Evolutionary conservation across 2,888 invertebrate genomes (phyloP).

Genomic region (Microplitis manilae): DNA sequence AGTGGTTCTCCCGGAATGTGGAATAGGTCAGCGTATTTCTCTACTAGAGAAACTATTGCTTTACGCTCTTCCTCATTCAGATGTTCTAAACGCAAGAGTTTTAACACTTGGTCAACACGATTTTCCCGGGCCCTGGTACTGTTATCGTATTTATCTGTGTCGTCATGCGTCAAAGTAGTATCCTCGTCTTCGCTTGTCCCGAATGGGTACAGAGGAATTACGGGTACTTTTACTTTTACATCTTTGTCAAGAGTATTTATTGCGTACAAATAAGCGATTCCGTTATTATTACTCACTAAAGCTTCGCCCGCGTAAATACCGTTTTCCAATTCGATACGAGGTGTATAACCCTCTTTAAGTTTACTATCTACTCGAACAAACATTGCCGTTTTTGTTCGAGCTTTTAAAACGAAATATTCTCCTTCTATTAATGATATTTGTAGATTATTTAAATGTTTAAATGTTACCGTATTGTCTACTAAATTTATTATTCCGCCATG

Average conservation of each 20-base stretch:
- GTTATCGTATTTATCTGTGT: conserved; percentile 4
- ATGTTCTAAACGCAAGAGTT: conserved; percentile 16
- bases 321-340: conserved; percentile 12
- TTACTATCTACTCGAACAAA: conserved; percentile 6
- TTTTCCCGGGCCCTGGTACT: conserved; percentile 42
- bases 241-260: conserved; percentile 27
- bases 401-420: conserved; percentile 16
- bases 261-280: conserved; percentile 32
- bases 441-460: neutral
- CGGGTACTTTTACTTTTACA: conserved; percentile 29
- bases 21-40: too few relatives aligned
- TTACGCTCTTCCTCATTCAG: conserved; percentile 6
- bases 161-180: neutral
- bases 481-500: conserved; percentile 11
- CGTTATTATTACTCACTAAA: conserved; percentile 15
- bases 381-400: conserved; percentile 32
- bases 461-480: neutral
- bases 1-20: too few relatives aligned
- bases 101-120: neutral
- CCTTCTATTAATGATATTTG: conserved; percentile 11
- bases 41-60: too few relatives aligned
- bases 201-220: conserved; percentile 38
- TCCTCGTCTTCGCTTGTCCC: conserved; percentile 40
- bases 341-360: conserved; percentile 12
- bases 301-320: conserved; percentile 28